phyloP scores from a whole-genome alignment of 1,140 invertebrate genomes.

The Trichogramma pretiosum region DNA sequence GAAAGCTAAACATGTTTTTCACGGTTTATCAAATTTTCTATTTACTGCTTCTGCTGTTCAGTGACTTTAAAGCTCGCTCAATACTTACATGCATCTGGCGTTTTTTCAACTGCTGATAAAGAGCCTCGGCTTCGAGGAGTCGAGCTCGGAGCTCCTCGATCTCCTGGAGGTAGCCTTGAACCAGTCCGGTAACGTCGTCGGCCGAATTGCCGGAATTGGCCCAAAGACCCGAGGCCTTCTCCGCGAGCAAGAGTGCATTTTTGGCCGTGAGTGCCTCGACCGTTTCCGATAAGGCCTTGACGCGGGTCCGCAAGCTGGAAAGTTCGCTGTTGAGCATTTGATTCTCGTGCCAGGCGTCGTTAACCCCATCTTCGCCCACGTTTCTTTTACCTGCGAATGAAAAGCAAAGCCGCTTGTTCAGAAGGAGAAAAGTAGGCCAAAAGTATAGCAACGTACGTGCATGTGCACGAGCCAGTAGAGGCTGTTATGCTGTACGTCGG shows the following conservation, averaged over 20 bases:
- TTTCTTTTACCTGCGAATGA: slow-evolving; percentile 66
- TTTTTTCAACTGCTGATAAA: slow-evolving; percentile 70
- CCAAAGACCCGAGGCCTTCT: slow-evolving; percentile 68
- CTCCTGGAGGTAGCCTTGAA: slow-evolving; percentile 80
- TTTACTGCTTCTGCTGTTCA: too few relatives aligned
- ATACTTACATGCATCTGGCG: slow-evolving; percentile 36
- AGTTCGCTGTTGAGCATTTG: slow-evolving; percentile 84
- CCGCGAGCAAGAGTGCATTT: slow-evolving; percentile 72
- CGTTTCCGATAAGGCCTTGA: slow-evolving; percentile 88
- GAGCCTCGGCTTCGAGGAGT: slow-evolving; percentile 78
- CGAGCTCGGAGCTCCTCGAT: slow-evolving; percentile 84
- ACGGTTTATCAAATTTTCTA: too few relatives aligned
- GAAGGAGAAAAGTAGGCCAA: slow-evolving; percentile 20
- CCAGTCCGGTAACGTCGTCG: slow-evolving; percentile 55
- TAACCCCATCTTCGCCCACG: slow-evolving; percentile 81
- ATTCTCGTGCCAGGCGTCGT: slow-evolving; percentile 94
- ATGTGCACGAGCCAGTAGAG: background rate
- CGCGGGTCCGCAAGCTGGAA: slow-evolving; percentile 72
- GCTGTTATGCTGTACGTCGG: too few relatives aligned
- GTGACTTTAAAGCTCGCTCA: too few relatives aligned
- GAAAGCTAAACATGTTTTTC: slow-evolving; percentile 12
- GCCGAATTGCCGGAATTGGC: slow-evolving; percentile 47
- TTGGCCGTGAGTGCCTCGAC: slow-evolving; percentile 77
- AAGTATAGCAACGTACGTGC: background rate
- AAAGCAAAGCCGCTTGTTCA: too few relatives aligned